These are phyloP conservation scores for Caloenas nicobarica DNA, from an alignment of 2,113 vertebrate species.

Conservation along the genomic window DNA sequence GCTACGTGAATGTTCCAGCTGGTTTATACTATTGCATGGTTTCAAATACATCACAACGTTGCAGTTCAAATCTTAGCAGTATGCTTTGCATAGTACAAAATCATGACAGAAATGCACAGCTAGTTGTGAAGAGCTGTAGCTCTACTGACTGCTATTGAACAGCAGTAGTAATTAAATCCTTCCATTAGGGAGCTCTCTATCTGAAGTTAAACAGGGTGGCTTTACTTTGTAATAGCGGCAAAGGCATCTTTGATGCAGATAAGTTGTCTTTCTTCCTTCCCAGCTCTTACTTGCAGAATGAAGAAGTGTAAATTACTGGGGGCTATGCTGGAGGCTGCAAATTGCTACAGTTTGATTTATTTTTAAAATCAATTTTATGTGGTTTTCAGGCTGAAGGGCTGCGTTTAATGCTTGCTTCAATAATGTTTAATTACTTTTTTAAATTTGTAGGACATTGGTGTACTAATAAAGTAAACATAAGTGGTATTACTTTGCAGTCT, in stretches of 20 bases:
- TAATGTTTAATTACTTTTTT: conserved; percentile 62
- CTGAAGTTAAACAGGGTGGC: conserved; percentile 21
- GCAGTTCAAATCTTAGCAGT: conserved; percentile 68
- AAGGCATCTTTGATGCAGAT: conserved; percentile 36
- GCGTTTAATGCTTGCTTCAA: conserved; percentile 66
- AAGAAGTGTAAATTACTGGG: conserved; percentile 38
- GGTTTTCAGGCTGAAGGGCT: conserved; percentile 62
- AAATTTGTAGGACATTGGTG: conserved; percentile 65
- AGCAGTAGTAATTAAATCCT: conserved; percentile 24
- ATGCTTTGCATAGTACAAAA: conserved; percentile 61
- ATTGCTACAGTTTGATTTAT: conserved; percentile 58
- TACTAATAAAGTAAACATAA: conserved; percentile 64
- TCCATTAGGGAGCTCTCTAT: neutral
- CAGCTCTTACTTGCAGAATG: conserved; percentile 33
- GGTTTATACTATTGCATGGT: conserved; percentile 85
- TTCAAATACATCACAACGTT: conserved; percentile 75
- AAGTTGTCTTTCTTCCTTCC: neutral
- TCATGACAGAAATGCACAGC: conserved; percentile 53
- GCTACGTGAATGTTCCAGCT: conserved; percentile 82
- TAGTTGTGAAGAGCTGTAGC: conserved; percentile 54
- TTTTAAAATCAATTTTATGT: conserved; percentile 60
- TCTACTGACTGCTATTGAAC: conserved; percentile 38
- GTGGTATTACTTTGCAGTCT: conserved; percentile 62
- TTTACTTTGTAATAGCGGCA: conserved; percentile 32
- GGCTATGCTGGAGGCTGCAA: conserved; percentile 33